A percentile compares a stretch with the other conserved stretches of the same genome.
These are phyloP conservation scores for Electrophaes corylata DNA, from an alignment of 2,888 invertebrate species.

Conservation along the genomic window DNA sequence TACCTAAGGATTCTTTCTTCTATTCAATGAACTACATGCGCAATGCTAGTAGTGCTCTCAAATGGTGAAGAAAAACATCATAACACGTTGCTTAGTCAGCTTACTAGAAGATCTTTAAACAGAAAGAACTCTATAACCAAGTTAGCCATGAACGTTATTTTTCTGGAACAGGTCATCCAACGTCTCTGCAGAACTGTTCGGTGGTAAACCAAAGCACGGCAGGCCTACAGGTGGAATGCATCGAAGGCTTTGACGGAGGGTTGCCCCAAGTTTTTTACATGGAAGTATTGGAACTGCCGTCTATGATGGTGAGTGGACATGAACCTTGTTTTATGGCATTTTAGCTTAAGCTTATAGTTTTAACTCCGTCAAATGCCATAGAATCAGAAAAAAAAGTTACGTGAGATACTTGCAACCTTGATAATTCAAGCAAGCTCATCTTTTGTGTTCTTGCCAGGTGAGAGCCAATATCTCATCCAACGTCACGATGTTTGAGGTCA, in stretches of 20 bases:
- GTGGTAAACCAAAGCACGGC: slow-evolving; percentile 90
- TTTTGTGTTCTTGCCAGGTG: slow-evolving; percentile 55
- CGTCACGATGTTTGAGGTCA: slow-evolving; percentile 85
- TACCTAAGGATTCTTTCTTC: too few species aligned
- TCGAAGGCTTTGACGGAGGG: slow-evolving; percentile 93
- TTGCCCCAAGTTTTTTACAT: slow-evolving; percentile 92
- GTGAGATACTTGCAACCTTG: too few species aligned
- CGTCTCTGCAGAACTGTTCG: slow-evolving; percentile 92
- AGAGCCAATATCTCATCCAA: slow-evolving; percentile 85
- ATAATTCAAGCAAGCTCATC: too few species aligned
- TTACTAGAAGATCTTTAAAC: background rate
- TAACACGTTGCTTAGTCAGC: too few species aligned
- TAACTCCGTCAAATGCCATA: too few species aligned
- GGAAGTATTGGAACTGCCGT: slow-evolving; percentile 90
- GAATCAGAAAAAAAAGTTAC: too few species aligned
- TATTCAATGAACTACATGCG: too few species aligned
- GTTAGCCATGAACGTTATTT: background rate
- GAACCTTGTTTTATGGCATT: too few species aligned
- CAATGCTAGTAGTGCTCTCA: too few species aligned
- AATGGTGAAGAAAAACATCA: too few species aligned
- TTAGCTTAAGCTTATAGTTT: too few species aligned
- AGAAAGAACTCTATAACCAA: background rate
- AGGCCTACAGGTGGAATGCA: slow-evolving; percentile 88
- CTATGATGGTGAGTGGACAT: slow-evolving; percentile 60
- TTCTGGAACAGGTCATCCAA: slow-evolving; percentile 88